These are phyloP conservation scores for Dolichallabes microphthalmus DNA, from an alignment of 2,113 vertebrate genomes.

Conservation along the genomic window DNA sequence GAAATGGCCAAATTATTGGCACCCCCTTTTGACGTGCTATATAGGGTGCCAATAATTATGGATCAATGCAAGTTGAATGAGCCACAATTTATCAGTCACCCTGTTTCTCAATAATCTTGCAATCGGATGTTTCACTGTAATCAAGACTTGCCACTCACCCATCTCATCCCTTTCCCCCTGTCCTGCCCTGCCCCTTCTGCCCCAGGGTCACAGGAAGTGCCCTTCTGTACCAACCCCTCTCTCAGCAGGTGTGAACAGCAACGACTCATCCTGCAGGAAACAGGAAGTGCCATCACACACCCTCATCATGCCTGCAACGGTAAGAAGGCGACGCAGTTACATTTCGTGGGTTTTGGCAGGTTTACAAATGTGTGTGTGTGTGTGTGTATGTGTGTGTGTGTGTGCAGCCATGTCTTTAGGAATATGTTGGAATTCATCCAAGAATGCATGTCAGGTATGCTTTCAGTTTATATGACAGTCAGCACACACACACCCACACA, in stretches of 20 bases:
- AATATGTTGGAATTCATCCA: background rate
- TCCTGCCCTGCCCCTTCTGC: conserved; percentile 21
- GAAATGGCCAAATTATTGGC: background rate
- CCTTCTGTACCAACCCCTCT: conserved; percentile 30
- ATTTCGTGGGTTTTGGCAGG: background rate
- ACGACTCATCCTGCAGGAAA: conserved; percentile 62
- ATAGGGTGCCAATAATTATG: background rate
- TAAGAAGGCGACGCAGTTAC: background rate
- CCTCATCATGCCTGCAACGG: conserved; percentile 32
- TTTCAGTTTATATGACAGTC: background rate
- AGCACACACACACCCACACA: background rate
- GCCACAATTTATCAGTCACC: background rate
- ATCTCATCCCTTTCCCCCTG: background rate
- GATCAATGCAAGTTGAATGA: no score
- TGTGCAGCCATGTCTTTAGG: background rate
- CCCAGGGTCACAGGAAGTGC: conserved; percentile 41
- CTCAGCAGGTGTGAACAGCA: conserved; percentile 50
- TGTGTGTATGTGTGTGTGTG: background rate
- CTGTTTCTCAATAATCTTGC: background rate
- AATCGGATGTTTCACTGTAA: background rate
- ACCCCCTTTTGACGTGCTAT: background rate
- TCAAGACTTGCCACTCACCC: background rate
- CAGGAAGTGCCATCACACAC: conserved; percentile 61
- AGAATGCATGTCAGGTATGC: background rate
- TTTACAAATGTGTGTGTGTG: background rate